phyloP scores from a whole-genome alignment of 1,140 invertebrate genomes.

The Hycleus cichorii region DNA sequence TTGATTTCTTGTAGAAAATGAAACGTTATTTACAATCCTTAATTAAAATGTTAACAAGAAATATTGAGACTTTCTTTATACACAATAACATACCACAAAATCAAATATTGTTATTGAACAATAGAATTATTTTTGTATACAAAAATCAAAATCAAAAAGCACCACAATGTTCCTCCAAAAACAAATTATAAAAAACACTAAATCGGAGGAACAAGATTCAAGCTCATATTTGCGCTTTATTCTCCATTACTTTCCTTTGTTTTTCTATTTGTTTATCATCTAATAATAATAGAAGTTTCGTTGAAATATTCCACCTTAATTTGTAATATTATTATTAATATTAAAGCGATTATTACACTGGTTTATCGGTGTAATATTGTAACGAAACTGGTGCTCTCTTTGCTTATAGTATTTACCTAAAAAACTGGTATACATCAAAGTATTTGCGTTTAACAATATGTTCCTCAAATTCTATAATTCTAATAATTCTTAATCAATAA shows the following conservation, averaged over 20 bases:
- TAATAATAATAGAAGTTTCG: no score
- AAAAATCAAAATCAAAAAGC: slow-evolving; percentile 13
- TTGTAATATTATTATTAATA: no score
- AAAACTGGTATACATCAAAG: slow-evolving; percentile 11
- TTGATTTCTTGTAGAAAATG: neutral
- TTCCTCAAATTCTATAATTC: slow-evolving; percentile 13
- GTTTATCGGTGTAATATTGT: neutral
- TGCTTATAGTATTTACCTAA: neutral
- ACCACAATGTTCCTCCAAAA: slow-evolving; percentile 17
- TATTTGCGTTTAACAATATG: slow-evolving; percentile 25
- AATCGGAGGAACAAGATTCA: slow-evolving; percentile 15
- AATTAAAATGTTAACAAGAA: slow-evolving; percentile 20
- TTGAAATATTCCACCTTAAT: no score
- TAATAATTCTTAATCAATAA: slow-evolving; percentile 37
- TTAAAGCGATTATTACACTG: neutral
- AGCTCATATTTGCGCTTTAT: slow-evolving; percentile 11
- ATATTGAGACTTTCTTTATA: slow-evolving; percentile 14
- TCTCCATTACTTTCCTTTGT: no score
- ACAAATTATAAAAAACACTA: neutral
- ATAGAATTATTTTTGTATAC: neutral
- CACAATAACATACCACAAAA: slow-evolving; percentile 25
- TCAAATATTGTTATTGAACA: slow-evolving; percentile 19
- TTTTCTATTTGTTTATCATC: no score
- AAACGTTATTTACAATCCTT: slow-evolving; percentile 5
- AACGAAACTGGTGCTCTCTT: slow-evolving; percentile 12